phyloP scores from a whole-genome alignment of 2,113 vertebrate genomes.

The Nipponia nippon region DNA sequence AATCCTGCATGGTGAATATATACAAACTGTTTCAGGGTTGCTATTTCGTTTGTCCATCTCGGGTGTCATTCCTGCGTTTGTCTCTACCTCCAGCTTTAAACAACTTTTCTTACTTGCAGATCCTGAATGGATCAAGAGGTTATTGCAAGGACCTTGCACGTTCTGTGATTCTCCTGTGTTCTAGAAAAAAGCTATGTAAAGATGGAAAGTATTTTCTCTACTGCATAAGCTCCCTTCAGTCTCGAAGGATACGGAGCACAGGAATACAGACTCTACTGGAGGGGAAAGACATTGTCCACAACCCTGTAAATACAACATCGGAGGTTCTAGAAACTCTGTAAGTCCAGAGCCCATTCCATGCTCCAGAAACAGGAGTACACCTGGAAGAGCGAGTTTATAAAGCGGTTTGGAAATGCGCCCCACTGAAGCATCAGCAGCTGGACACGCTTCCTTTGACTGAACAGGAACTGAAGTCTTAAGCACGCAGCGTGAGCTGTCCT shows the following conservation, averaged over 20 bases:
- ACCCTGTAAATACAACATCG: neutral
- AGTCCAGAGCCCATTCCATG: neutral
- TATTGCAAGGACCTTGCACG: constrained; percentile 87
- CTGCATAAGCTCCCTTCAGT: neutral
- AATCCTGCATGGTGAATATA: neutral
- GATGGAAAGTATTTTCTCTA: neutral
- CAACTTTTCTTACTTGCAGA: constrained; percentile 76
- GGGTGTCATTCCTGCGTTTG: neutral
- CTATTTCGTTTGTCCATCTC: neutral
- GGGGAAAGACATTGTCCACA: neutral
- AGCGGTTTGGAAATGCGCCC: neutral
- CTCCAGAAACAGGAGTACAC: neutral
- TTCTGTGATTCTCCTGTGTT: constrained; percentile 95
- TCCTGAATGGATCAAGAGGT: constrained; percentile 93
- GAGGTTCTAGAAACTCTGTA: neutral
- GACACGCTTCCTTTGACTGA: neutral
- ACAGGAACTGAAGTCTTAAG: neutral
- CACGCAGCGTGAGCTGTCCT: neutral
- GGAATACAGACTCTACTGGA: neutral
- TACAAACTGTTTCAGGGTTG: neutral
- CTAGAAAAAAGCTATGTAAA: constrained; percentile 56
- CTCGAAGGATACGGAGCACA: neutral
- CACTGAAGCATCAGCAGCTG: neutral
- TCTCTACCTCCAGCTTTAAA: neutral
- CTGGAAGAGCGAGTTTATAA: neutral